Evolutionary conservation across 2,113 vertebrate species (phyloP), one percentile per base, ranked within the genome.

Genomic region (Gopherus flavomarginatus): DNA sequence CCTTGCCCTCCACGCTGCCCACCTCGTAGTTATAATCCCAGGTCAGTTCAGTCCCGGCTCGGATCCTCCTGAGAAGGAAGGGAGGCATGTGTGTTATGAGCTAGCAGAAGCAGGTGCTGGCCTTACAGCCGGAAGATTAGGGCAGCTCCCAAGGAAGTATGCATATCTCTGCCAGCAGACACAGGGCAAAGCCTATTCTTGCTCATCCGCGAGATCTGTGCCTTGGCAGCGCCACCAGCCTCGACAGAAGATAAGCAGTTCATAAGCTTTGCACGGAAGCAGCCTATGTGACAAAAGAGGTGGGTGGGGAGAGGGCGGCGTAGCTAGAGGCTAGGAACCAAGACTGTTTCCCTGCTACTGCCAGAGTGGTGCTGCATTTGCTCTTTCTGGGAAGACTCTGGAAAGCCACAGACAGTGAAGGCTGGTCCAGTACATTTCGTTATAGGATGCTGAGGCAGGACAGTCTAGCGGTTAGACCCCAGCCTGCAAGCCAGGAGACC

Each of bases 11-110:
- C 97, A 99, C 99, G 1, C 99, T 99, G 92, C 99, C 99, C 7
- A 99, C 99, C 94, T 99, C 99, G 0, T 99, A 99, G 98, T 99
- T 99, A 95, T 99, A 99, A 97, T 99, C 99, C 99, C 99, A 99
- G 0, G 99, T 99, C 77, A 99, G 98, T 95, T 99, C 99, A 0
- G 99, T 99, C 44, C 99, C 99, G 0, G 99, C 99, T 6, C 99
- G 98, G 91, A 99, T 99, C 65, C 99, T 97, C 98, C 99, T 99
- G 96, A 2, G 88, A 2, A 92, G 42, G 2, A 49, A 89, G 44
- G 12, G 42, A 11, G 14, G 12, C 50, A 49, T 14, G n/a, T 31
- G 50, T 29, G 79, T 47, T 44, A 89, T 31, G 54, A 44, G 3
- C 29, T 9, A 10, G 77, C 0, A 0, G 26, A 21, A 1, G 52